Conservation (phyloP, 2,797 vertebrate genomes). For the Diplodus sargus region DNA sequence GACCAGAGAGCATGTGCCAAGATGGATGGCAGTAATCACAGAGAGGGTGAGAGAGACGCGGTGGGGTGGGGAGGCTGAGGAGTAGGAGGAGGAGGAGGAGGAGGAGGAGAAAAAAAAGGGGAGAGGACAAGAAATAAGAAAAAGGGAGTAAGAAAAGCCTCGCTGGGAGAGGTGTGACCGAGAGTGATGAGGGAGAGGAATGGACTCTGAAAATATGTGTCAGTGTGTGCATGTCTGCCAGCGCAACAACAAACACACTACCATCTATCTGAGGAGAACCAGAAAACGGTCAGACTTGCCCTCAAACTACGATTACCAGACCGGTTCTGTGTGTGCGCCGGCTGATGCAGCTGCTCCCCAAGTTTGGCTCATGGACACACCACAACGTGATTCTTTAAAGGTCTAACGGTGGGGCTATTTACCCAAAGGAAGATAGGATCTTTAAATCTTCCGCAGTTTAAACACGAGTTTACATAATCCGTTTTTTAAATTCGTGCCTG, state of each 20-base stretch:
- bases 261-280: constrained; percentile 51
- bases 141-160: constrained; percentile 39
- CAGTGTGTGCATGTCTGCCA: constrained; percentile 55
- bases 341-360: constrained; percentile 47
- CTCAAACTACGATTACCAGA: constrained; percentile 61
- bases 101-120: constrained; percentile 29
- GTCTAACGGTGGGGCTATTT: constrained; percentile 36
- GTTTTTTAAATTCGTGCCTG: constrained; percentile 34
- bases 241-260: constrained; percentile 55
- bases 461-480: constrained; percentile 41
- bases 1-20: constrained; percentile 55
- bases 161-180: constrained; percentile 38
- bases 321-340: constrained; percentile 49
- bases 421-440: constrained; percentile 34
- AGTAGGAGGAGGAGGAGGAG: constrained; percentile 25
- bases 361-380: constrained; percentile 49
- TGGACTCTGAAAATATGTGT: constrained; percentile 63
- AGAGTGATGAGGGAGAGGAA: constrained; percentile 53
- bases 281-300: constrained; percentile 51
- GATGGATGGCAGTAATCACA: constrained; percentile 75
- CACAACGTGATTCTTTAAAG: constrained; percentile 42
- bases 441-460: constrained; percentile 37
- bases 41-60: constrained; percentile 29
- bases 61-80: not conserved
- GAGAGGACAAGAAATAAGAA: constrained; percentile 39